Percentiles rank a stretch among this genome's conserved stretches.
These are phyloP conservation scores for Spatula versicolor DNA, from an alignment of 2,797 vertebrate species.

Conservation along the genomic window DNA sequence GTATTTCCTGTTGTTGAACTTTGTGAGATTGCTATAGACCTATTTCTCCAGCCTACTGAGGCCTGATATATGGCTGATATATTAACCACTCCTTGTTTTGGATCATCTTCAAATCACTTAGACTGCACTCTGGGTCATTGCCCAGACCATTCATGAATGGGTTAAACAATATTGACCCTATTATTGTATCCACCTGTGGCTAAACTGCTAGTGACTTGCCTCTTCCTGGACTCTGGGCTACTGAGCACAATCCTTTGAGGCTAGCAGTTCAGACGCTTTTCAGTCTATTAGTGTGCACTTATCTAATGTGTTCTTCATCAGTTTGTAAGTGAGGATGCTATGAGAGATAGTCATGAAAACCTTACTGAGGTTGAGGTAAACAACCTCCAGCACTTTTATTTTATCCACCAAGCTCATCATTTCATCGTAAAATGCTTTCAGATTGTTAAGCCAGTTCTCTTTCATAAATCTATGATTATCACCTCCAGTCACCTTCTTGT, in stretches of 20 bases:
- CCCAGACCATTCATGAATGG: neutral
- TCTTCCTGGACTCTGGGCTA: neutral
- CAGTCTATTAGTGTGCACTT: accelerated
- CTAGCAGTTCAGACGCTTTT: neutral
- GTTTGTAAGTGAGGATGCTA: neutral
- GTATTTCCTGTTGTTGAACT: neutral
- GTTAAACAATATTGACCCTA: neutral
- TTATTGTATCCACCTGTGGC: neutral
- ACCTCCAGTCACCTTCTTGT: neutral
- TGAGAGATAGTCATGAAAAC: neutral
- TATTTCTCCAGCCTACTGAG: neutral
- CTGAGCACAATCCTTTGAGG: neutral
- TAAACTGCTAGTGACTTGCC: neutral
- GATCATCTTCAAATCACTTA: neutral
- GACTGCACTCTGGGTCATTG: neutral
- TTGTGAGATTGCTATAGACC: accelerated
- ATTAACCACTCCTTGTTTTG: neutral
- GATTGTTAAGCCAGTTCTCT: neutral
- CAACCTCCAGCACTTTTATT: neutral
- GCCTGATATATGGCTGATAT: accelerated
- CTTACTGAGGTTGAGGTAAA: neutral
- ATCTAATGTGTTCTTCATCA: neutral
- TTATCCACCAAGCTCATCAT: neutral
- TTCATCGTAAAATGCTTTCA: neutral
- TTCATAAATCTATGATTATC: neutral